Conservation (phyloP, 2,888 invertebrate species). For the Cheilosia impressa region DNA sequence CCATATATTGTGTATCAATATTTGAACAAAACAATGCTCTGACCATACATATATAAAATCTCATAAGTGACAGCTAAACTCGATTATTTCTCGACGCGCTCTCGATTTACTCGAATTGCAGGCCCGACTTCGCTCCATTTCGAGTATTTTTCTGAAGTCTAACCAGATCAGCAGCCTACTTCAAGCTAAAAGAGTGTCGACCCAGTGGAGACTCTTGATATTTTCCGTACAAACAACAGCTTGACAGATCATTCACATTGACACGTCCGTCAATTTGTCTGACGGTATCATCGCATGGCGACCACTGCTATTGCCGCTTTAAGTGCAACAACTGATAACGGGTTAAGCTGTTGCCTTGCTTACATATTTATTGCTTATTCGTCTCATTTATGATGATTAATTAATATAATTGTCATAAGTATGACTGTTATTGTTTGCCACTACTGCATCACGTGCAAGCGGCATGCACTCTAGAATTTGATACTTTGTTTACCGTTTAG, state of each 20-base stretch:
- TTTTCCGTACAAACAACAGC: not conserved
- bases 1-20: no score
- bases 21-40: no score
- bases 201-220: no score
- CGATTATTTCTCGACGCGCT: no score
- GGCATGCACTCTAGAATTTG: conserved; percentile 9
- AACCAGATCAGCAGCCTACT: no score
- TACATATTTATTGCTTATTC: not conserved
- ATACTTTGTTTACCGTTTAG: conserved; percentile 6
- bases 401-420: not conserved
- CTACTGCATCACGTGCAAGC: not conserved
- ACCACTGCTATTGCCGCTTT: not conserved
- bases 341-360: not conserved
- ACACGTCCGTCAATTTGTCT: conserved; percentile 2
- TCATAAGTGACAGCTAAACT: no score
- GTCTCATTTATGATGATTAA: conserved; percentile 5
- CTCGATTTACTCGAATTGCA: no score
- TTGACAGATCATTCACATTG: not conserved
- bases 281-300: not conserved
- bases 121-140: no score
- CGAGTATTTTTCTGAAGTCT: no score
- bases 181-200: no score
- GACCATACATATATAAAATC: no score
- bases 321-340: conserved; percentile 1
- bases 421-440: not conserved